Evolutionary conservation across 2,888 invertebrate genomes (phyloP), one percentile per base, ranked within the genome.

Genomic region (Willowsia nigromaculata): DNA sequence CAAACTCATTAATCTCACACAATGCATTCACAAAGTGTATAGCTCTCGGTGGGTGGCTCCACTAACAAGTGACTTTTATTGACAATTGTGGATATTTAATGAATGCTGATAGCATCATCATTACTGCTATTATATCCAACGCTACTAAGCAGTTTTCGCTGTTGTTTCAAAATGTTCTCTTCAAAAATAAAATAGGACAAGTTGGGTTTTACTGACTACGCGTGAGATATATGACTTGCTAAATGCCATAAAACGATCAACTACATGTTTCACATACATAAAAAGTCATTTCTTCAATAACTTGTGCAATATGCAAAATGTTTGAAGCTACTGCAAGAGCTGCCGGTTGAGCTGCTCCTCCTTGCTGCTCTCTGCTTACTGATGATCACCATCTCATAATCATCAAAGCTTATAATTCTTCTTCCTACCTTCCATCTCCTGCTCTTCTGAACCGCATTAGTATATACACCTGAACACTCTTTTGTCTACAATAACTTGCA

Each of bases 51-150:
- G 84, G 85, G 85, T 85, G 85, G 85, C 22, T 85, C n/a, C 76
- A 13, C 76, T 76, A 74, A 85, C 71, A 85, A 71, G 78, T 85
- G 65, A 85, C 74, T 78, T 85, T 85, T 78, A 85, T 85, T 85
- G 85, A 85, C 85, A 62, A 85, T 85, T 59, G 85, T 76, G 85
- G 76, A 76, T 59, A 65, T 85, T 76, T 85, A 76, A 85, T 76
- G 85, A 76, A 40, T 68, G 68, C 40, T 40, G 68, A 37, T 68
- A 68, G 68, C 37, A 68, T 68, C 68, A 40, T 4, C 40, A 59
- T 59, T 27, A 59, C 27, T 59, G 13, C 59, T 59, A 59, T 27
- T 59, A 59, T 59, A 15, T 59, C 59, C 18, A 27, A 25, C 25
- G 27, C 59, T 13, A 11, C 59, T 27, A 59, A 59, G 27, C 59